phyloP scores from a whole-genome alignment of 2,888 invertebrate species.

The Ectemnius lituratus region DNA sequence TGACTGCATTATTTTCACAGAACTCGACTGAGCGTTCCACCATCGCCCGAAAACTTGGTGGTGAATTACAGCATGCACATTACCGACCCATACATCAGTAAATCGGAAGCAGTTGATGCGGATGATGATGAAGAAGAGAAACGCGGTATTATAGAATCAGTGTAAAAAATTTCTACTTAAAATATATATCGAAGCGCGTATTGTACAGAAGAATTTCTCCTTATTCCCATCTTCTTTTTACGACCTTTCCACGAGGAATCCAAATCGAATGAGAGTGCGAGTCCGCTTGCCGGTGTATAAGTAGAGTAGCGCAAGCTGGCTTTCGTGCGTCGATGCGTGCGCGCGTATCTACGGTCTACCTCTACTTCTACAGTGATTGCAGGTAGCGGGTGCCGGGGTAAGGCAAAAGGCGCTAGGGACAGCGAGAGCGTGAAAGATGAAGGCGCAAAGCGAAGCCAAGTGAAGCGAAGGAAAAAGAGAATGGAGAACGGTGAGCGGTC shows the following conservation, averaged over 20 bases:
- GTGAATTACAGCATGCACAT: conserved; percentile 79
- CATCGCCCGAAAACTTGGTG: conserved; percentile 84
- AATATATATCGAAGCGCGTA: conserved; percentile 1
- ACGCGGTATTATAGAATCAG: not conserved
- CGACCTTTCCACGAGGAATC: not conserved
- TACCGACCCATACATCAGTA: conserved; percentile 48
- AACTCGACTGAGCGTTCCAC: conserved; percentile 82
- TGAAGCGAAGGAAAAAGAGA: conserved; percentile 63
- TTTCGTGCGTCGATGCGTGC: not conserved
- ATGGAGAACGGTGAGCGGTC: conserved; percentile 63
- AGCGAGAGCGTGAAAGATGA: conserved; percentile 41
- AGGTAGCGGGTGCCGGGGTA: conserved; percentile 6
- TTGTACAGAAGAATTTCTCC: not conserved
- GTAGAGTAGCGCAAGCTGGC: not conserved
- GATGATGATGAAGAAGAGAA: conserved; percentile 35
- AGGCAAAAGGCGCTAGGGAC: conserved; percentile 15
- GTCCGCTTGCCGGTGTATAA: not conserved
- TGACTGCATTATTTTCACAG: conserved; percentile 74
- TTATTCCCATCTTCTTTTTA: not conserved
- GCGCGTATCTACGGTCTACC: not conserved
- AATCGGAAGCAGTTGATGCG: conserved; percentile 68
- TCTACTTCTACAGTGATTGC: conserved; percentile 2
- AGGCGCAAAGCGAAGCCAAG: conserved; percentile 52
- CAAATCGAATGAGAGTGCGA: not conserved
- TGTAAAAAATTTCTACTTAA: not conserved